Percentiles rank a stretch among this genome's conserved stretches.
Evolutionary conservation across 1,140 invertebrate genomes (phyloP).

Genomic region (Cotesia chilonis): DNA sequence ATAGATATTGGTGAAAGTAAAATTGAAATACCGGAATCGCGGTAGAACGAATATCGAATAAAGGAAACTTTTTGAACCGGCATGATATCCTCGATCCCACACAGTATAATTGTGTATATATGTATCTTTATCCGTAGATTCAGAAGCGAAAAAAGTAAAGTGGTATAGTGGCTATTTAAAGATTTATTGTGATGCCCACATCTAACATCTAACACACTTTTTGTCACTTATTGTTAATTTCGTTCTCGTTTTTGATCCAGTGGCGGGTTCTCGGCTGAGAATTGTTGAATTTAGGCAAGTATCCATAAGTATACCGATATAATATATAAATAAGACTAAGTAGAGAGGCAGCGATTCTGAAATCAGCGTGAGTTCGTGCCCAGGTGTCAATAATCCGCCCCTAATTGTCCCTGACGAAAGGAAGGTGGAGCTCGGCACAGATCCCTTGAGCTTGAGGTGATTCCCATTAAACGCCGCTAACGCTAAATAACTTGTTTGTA

Average conservation of each 20-base stretch:
- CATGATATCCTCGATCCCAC: not conserved
- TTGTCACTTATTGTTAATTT: too few relatives aligned
- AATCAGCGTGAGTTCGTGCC: conserved; percentile 55
- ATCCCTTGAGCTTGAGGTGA: conserved; percentile 27
- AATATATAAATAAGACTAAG: not conserved
- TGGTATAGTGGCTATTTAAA: not conserved
- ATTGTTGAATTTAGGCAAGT: too few relatives aligned
- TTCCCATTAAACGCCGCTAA: conserved; percentile 60
- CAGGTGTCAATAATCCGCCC: conserved; percentile 64
- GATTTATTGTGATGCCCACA: too few relatives aligned
- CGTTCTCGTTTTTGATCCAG: not conserved
- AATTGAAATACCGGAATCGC: conserved; percentile 55
- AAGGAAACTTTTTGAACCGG: conserved; percentile 18
- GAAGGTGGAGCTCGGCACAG: conserved; percentile 25
- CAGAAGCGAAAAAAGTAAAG: conserved; percentile 23
- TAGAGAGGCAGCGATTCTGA: conserved; percentile 45
- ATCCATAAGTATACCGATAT: too few relatives aligned
- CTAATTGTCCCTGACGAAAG: conserved; percentile 54
- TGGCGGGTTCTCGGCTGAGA: not conserved
- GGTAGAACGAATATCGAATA: conserved; percentile 47
- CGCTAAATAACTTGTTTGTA: conserved; percentile 62
- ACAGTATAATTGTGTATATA: conserved; percentile 1
- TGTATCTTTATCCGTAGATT: not conserved
- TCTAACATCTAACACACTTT: too few relatives aligned
- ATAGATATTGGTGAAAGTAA: conserved; percentile 12